These are phyloP conservation scores for Leucoma salicis DNA, from an alignment of 2,888 invertebrate species.

Conservation along the genomic window DNA sequence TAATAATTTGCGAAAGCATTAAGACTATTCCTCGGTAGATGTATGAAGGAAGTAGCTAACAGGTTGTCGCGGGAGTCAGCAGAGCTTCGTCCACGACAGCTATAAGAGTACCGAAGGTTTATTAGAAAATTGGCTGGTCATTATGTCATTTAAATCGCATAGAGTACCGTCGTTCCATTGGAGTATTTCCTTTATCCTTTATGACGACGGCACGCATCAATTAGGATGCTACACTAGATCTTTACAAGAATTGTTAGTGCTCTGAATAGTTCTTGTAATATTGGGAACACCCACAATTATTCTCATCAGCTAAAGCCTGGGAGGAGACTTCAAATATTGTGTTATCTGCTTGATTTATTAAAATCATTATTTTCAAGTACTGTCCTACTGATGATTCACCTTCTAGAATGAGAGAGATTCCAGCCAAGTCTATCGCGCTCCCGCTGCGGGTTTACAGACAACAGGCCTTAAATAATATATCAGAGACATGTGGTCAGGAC, in stretches of 20 bases:
- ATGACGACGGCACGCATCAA: conserved; percentile 77
- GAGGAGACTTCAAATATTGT: too few species aligned
- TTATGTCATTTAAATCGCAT: conserved; percentile 83
- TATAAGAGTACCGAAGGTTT: conserved; percentile 79
- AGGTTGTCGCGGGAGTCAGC: conserved; percentile 67
- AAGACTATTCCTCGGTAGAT: conserved; percentile 48
- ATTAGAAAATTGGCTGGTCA: conserved; percentile 82
- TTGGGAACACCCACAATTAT: background rate
- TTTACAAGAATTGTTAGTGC: conserved; percentile 50
- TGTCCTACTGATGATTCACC: too few species aligned
- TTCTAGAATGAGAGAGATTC: too few species aligned
- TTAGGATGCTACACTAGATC: conserved; percentile 67
- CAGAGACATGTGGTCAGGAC: too few species aligned
- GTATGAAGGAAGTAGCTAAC: conserved; percentile 75
- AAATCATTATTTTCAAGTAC: too few species aligned
- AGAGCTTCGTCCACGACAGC: conserved; percentile 64
- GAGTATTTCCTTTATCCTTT: conserved; percentile 81
- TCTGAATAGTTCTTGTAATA: background rate
- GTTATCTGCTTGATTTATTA: too few species aligned
- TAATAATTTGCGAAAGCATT: conserved; percentile 27
- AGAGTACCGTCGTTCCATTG: conserved; percentile 80
- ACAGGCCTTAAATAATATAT: too few species aligned
- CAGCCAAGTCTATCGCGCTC: too few species aligned
- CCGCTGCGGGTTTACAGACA: too few species aligned
- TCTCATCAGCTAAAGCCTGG: too few species aligned